Evolutionary conservation across 2,797 vertebrate genomes (phyloP).

Genomic region (Sarcophilus harrisii): DNA sequence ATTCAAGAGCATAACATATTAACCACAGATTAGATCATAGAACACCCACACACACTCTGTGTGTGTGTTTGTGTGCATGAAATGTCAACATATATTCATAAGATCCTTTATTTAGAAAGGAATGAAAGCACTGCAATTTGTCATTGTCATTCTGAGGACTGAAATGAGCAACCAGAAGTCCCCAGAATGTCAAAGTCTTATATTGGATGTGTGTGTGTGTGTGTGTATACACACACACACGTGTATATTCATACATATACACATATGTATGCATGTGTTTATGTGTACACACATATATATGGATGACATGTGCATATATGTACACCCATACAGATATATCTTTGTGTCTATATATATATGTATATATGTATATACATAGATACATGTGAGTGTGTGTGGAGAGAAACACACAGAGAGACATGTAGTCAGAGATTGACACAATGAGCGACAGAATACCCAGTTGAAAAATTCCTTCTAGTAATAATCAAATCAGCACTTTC

Average conservation of each 20-base stretch:
- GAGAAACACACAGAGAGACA: no score
- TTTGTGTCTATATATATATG: no score
- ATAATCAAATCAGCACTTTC: neutral
- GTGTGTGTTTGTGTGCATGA: neutral
- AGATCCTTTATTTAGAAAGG: neutral
- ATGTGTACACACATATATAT: neutral
- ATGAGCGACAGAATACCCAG: neutral
- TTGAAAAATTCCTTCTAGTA: neutral
- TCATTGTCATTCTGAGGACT: neutral
- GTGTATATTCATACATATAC: no score
- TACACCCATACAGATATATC: no score
- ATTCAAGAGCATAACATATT: neutral
- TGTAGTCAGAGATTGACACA: no score
- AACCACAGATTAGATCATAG: neutral
- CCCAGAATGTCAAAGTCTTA: neutral
- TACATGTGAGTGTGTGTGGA: no score
- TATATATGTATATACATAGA: accelerated
- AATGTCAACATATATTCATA: neutral
- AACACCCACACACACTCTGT: neutral
- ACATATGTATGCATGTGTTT: neutral
- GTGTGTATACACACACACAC: no score
- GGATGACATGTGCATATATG: neutral
- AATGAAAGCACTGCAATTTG: neutral
- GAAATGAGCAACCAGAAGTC: neutral
- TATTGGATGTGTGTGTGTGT: neutral